Conservation (phyloP, 2,888 invertebrate genomes). For the Zonitis immaculata region DNA sequence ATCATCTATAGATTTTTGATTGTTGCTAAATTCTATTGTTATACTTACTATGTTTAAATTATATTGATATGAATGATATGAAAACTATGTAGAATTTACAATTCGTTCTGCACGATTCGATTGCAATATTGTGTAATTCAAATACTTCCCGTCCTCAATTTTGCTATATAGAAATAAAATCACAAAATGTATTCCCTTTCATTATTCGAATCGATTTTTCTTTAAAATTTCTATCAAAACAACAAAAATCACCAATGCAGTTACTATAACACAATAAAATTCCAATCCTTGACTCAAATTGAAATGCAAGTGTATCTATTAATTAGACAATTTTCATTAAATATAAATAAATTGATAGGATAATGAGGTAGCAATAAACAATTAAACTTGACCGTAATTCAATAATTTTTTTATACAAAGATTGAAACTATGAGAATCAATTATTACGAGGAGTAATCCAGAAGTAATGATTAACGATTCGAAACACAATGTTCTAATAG, state of each 20-base stretch:
- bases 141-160: conserved; percentile 1
- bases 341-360: background rate
- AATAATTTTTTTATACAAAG: no score
- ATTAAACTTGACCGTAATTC: conserved; percentile 1
- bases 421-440: no score
- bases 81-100: background rate
- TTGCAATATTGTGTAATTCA: background rate
- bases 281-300: background rate
- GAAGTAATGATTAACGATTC: no score
- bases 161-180: background rate
- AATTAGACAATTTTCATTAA: background rate
- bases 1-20: no score
- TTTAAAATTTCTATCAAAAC: background rate
- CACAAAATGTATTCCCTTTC: background rate
- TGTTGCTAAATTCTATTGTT: background rate
- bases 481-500: no score
- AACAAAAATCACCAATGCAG: background rate
- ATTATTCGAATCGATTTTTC: background rate
- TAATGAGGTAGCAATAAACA: background rate
- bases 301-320: background rate
- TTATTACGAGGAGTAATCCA: no score
- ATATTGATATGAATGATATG: background rate
- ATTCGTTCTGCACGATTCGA: background rate
- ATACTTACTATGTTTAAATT: background rate
- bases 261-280: background rate